Evolutionary conservation across 2,113 vertebrate genomes (phyloP).

Genomic region (Lates calcarifer): DNA sequence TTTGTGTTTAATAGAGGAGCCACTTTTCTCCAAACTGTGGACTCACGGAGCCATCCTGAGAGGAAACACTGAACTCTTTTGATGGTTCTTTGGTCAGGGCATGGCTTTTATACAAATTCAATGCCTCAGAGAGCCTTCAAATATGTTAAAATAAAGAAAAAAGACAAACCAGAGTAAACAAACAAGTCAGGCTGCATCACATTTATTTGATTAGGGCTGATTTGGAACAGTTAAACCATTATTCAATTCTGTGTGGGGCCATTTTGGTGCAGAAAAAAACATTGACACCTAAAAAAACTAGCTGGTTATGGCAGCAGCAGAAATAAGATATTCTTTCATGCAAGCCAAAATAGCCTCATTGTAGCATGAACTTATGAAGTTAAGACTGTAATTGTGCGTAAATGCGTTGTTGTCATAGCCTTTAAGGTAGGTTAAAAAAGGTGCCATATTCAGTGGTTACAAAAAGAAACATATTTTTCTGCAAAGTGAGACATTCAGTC

Average conservation of each 20-base stretch:
- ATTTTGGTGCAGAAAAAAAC: slow-evolving; percentile 18
- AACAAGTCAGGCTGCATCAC: slow-evolving; percentile 23
- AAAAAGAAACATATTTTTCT: background rate
- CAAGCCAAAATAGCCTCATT: background rate
- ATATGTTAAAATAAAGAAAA: slow-evolving; percentile 32
- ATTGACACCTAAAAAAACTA: background rate
- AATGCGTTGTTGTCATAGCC: slow-evolving; percentile 9
- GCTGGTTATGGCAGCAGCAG: slow-evolving; percentile 19
- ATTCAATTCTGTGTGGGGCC: slow-evolving; percentile 33
- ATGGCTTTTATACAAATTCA: background rate
- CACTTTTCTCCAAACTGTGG: slow-evolving; percentile 22
- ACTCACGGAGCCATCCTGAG: background rate
- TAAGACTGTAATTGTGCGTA: slow-evolving; percentile 29
- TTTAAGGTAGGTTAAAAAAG: background rate
- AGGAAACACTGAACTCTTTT: background rate
- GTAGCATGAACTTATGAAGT: background rate
- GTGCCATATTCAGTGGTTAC: background rate
- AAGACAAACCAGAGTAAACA: slow-evolving; percentile 36
- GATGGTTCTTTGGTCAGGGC: background rate
- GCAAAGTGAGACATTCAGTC: slow-evolving; percentile 30
- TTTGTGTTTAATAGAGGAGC: background rate
- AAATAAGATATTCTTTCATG: slow-evolving; percentile 11
- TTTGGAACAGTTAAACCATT: slow-evolving; percentile 51
- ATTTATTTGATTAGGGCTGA: slow-evolving; percentile 47
- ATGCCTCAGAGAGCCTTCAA: background rate